phyloP scores from a whole-genome alignment of 2,888 invertebrate species.

The Trisateles emortualis region DNA sequence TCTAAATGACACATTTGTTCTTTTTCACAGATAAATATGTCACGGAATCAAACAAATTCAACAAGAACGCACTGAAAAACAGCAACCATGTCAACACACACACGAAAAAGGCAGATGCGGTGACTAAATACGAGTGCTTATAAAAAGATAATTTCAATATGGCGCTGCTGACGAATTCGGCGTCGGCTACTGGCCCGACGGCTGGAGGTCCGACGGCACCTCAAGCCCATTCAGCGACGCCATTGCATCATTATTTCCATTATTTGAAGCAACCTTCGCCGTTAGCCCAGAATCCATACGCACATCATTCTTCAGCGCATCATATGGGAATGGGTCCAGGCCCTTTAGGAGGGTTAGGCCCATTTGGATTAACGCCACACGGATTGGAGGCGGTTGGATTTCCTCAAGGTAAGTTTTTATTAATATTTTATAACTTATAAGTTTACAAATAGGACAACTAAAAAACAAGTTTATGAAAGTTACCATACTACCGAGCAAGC shows the following conservation, averaged over 20 bases:
- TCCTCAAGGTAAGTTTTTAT: constrained; percentile 76
- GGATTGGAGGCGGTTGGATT: constrained; percentile 84
- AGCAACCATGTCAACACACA: constrained; percentile 63
- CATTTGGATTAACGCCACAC: constrained; percentile 80
- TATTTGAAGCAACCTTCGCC: constrained; percentile 87
- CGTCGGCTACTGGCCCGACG: constrained; percentile 72
- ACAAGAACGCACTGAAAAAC: constrained; percentile 41
- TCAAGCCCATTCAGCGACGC: constrained; percentile 84
- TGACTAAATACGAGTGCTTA: constrained; percentile 65
- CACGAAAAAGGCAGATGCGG: constrained; percentile 71
- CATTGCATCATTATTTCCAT: constrained; percentile 85
- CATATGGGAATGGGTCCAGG: constrained; percentile 87
- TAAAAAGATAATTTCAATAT: constrained; percentile 55
- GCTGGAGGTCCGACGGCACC: constrained; percentile 73
- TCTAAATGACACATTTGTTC: background rate
- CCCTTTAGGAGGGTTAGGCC: constrained; percentile 81
- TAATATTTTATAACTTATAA: background rate
- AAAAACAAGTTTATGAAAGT: too few species aligned
- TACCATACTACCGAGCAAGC: too few species aligned
- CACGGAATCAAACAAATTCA: constrained; percentile 20
- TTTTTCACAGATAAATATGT: constrained; percentile 27
- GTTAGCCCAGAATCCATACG: constrained; percentile 81
- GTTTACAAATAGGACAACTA: background rate
- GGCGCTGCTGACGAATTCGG: constrained; percentile 82
- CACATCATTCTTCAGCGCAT: constrained; percentile 79